phyloP scores from a whole-genome alignment of 2,797 vertebrate species.

The Fundulus diaphanus region DNA sequence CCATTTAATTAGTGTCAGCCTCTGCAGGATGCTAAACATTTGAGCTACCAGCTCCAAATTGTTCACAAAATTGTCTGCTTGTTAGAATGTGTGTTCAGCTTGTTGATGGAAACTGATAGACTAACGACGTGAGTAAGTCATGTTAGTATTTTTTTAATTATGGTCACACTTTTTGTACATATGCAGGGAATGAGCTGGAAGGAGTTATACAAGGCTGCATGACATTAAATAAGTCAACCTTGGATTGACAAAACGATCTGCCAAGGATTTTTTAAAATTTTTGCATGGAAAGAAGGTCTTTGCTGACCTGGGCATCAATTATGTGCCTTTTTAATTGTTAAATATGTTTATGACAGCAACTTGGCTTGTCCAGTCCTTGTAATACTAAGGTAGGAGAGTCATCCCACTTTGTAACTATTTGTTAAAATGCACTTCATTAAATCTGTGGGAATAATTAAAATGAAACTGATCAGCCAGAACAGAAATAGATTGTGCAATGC shows the following conservation, averaged over 20 bases:
- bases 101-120: neutral
- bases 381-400: too few relatives aligned
- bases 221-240: neutral
- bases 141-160: neutral
- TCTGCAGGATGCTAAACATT: neutral
- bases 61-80: neutral
- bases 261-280: too few relatives aligned
- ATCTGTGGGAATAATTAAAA: constrained; percentile 2
- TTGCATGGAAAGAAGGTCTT: too few relatives aligned
- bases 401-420: constrained; percentile 1
- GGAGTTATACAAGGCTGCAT: neutral
- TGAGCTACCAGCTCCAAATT: neutral
- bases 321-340: neutral
- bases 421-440: constrained; percentile 5
- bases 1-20: neutral
- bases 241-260: neutral
- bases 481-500: constrained; percentile 32
- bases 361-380: neutral
- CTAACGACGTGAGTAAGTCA: neutral
- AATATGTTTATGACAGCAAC: neutral
- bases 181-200: too few relatives aligned
- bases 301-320: too few relatives aligned
- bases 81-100: neutral
- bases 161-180: too few relatives aligned
- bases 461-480: constrained; percentile 50